Base-by-base conservation (phyloP, 2,888 invertebrate genomes). In the Xylota segnis region DNA sequence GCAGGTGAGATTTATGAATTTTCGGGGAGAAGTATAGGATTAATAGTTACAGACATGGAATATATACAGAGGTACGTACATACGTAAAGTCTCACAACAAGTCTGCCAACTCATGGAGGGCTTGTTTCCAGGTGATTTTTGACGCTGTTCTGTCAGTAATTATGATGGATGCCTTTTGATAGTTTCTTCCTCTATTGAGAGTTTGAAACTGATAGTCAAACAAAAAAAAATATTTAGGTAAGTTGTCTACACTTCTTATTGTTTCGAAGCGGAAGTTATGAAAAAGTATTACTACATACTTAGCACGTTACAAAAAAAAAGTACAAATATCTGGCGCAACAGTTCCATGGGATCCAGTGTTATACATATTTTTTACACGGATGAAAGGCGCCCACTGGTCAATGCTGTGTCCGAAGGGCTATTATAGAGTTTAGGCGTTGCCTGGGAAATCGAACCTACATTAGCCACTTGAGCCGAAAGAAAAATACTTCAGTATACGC, bases 1-100 rank as follows among this genome's bases (percentile, higher is more conserved):
- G 70, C 59, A 77, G 70, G 70, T 78, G 77, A 32, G 78, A 61
- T 78, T 78, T 78, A 71, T 47, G 54, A 74, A 74, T 45, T 43
- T 74, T 74, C n/a, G 37, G n/a, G 4, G 12, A 29, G 16, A 37
- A 14, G 34, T 23, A 23, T 37, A n/a, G 18, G 40, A 23, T 58
- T 34, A 18, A 18, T 54, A 50, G 16, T 50, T 50, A n/a, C n/a
- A 12, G n/a, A 12, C 40, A 40, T 47, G 50, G 16, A 45, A 56
- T 32, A n/a, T 5, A 14, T 58, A 37, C 37, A 14, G 0, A 18
- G 3, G 16, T 43, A 23, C 14, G n/a, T 34, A 7, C n/a, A n/a
- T n/a, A n/a, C n/a, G n/a, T n/a, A 6, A 12, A 1, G 32, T 43
- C 0, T 56, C 27, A 29, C 12, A 4, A n/a, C n/a, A n/a, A n/a